These are phyloP conservation scores for Hofmannophila pseudospretella DNA, from an alignment of 2,888 invertebrate genomes.

Conservation along the genomic window DNA sequence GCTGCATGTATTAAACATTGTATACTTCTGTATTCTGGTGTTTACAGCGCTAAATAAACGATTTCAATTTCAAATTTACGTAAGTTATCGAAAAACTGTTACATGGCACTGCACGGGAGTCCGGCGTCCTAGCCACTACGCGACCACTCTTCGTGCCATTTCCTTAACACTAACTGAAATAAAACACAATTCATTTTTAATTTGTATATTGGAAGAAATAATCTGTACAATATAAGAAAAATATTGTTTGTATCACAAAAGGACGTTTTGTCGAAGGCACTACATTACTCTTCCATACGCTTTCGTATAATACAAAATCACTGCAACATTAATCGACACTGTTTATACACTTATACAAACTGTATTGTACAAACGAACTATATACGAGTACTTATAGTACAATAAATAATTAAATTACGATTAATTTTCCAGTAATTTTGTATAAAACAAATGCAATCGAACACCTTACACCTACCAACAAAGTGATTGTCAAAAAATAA, in stretches of 20 bases:
- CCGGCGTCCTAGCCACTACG: too few relatives aligned
- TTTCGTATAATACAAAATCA: conserved; percentile 11
- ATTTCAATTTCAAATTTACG: too few relatives aligned
- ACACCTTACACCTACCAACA: conserved; percentile 39
- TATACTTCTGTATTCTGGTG: too few relatives aligned
- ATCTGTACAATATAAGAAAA: conserved; percentile 71
- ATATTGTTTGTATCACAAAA: conserved; percentile 72
- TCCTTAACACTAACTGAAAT: conserved; percentile 12
- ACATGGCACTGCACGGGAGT: too few relatives aligned
- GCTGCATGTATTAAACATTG: too few relatives aligned
- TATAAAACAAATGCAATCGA: conserved; percentile 12
- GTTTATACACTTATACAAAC: too few relatives aligned
- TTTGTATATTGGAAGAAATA: conserved; percentile 72
- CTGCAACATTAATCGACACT: conserved; percentile 7
- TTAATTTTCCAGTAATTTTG: conserved; percentile 10
- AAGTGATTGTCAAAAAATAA: conserved; percentile 70
- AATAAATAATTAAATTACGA: conserved; percentile 7
- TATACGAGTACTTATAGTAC: conserved; percentile 12
- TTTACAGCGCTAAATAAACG: too few relatives aligned
- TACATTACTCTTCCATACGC: conserved; percentile 26
- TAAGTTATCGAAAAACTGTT: too few relatives aligned
- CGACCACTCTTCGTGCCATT: too few relatives aligned
- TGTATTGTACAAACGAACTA: conserved; percentile 8
- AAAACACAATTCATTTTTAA: conserved; percentile 26
- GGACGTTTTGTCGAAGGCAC: conserved; percentile 73